Conservation (phyloP, 2,113 vertebrate genomes). For the Raphicerus campestris region DNA sequence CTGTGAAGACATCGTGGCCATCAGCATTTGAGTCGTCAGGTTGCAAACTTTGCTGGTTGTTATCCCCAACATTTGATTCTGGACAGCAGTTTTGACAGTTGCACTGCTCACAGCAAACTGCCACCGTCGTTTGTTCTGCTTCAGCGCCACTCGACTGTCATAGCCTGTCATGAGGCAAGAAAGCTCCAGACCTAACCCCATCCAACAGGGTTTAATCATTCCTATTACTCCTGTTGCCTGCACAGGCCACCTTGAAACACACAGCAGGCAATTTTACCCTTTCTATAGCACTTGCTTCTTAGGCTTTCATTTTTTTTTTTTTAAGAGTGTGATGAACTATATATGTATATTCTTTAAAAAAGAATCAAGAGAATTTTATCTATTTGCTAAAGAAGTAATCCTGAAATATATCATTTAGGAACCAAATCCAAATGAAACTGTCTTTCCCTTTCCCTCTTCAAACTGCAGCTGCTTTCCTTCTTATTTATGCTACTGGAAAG, state of each 20-base stretch:
- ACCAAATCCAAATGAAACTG: neutral
- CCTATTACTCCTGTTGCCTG: slow-evolving; percentile 77
- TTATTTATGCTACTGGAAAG: neutral
- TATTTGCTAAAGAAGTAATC: neutral
- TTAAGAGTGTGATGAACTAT: neutral
- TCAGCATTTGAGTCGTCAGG: slow-evolving; percentile 53
- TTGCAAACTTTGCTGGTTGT: slow-evolving; percentile 67
- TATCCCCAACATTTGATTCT: slow-evolving; percentile 71
- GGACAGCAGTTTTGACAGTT: slow-evolving; percentile 76
- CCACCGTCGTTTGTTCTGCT: slow-evolving; percentile 80
- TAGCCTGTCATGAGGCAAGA: slow-evolving; percentile 79
- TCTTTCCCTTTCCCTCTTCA: neutral
- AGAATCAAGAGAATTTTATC: neutral
- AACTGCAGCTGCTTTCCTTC: neutral
- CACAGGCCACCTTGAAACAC: slow-evolving; percentile 70
- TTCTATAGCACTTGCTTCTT: slow-evolving; percentile 21
- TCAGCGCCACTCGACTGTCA: slow-evolving; percentile 82
- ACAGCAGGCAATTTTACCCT: slow-evolving; percentile 16
- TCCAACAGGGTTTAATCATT: slow-evolving; percentile 81
- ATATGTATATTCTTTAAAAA: neutral
- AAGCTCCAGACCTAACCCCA: slow-evolving; percentile 76
- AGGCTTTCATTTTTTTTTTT: neutral
- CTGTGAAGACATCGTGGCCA: slow-evolving; percentile 48
- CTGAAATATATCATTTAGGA: neutral
- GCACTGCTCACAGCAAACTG: slow-evolving; percentile 79